phyloP scores from a whole-genome alignment of 2,888 invertebrate species.

The Eurois occulta region DNA sequence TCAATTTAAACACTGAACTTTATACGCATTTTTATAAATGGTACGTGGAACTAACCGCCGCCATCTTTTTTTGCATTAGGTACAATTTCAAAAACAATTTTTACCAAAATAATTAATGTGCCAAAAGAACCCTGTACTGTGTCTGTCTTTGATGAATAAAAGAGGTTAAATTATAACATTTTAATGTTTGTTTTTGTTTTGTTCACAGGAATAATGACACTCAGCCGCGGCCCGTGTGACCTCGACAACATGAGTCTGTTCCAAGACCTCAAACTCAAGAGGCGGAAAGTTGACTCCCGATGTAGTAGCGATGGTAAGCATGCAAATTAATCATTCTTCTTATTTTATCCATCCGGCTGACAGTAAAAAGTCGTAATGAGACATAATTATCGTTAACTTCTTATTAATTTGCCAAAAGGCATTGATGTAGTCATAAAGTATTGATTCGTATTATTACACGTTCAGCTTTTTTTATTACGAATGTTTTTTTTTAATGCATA shows the following conservation, averaged over 20 bases:
- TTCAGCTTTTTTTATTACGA: constrained; percentile 25
- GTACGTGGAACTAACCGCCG: background rate
- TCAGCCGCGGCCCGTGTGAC: constrained; percentile 99
- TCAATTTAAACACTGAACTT: constrained; percentile 21
- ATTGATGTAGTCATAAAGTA: constrained; percentile 24
- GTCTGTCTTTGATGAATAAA: constrained; percentile 18
- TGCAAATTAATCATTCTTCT: constrained; percentile 24
- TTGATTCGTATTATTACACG: constrained; percentile 10
- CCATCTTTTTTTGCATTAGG: background rate
- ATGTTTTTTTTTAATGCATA: background rate
- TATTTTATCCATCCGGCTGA: constrained; percentile 39
- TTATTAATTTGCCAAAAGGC: constrained; percentile 28
- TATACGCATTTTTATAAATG: background rate
- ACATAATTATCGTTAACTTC: constrained; percentile 8
- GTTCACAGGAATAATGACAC: constrained; percentile 98
- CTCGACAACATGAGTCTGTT: constrained; percentile 99
- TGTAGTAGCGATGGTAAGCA: constrained; percentile 98
- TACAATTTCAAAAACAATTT: background rate
- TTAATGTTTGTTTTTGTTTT: constrained; percentile 71
- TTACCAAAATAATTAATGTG: too few relatives aligned
- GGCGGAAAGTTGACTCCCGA: constrained; percentile 99
- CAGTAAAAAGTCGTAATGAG: constrained; percentile 28
- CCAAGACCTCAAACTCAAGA: constrained; percentile 99
- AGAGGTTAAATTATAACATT: background rate
- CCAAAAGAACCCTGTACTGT: background rate